Percentiles rank a stretch among this genome's conserved stretches.
Conservation (phyloP, 2,888 invertebrate species). For the Nemoura dubitans region DNA sequence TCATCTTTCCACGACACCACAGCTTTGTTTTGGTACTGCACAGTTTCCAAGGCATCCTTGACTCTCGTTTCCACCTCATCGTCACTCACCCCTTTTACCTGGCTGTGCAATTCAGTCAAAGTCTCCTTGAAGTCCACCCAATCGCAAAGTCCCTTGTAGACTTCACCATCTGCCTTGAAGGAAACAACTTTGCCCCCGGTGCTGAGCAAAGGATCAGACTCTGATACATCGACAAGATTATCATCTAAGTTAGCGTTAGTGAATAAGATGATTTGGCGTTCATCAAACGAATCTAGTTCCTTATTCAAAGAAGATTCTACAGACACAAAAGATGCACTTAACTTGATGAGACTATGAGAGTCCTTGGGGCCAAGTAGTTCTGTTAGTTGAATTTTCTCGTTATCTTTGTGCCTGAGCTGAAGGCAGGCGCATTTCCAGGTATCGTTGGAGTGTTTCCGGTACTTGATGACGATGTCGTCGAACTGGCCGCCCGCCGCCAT, state of each 20-base stretch:
- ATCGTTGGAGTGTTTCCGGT: not conserved
- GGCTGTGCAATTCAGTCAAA: not conserved
- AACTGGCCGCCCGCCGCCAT: not conserved
- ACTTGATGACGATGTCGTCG: slow-evolving; percentile 24
- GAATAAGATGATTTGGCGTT: not conserved
- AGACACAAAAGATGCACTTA: not conserved
- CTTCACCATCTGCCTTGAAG: not conserved
- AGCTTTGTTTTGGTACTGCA: not conserved
- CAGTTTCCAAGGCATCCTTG: not conserved
- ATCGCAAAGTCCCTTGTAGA: not conserved
- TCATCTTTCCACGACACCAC: not conserved
- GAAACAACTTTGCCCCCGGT: not conserved
- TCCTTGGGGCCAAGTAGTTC: not conserved
- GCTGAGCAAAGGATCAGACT: not conserved
- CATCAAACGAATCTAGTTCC: too few relatives aligned
- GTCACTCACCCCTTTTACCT: not conserved
- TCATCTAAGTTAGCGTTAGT: not conserved
- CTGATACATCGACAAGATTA: not conserved
- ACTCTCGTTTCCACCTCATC: not conserved
- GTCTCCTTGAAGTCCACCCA: not conserved
- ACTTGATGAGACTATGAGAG: not conserved
- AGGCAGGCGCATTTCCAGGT: not conserved
- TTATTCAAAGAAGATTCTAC: not conserved
- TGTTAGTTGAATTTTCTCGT: not conserved
- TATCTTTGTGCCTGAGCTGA: not conserved